Evolutionary conservation across 2,113 vertebrate species (phyloP), one percentile per base, ranked within the genome.

Genomic region (Symphodus melops): DNA sequence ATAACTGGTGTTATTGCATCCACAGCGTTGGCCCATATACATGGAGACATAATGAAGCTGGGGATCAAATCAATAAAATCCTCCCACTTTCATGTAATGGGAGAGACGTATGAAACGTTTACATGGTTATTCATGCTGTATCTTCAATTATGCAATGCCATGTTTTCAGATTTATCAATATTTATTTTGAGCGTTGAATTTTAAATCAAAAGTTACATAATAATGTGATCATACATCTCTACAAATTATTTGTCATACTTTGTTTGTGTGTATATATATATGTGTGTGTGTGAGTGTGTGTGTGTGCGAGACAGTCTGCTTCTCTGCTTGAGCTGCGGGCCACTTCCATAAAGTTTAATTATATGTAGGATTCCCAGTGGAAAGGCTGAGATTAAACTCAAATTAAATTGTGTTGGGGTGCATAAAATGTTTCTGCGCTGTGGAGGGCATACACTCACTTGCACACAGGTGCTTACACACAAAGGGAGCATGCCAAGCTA

Each of bases 311-410:
- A 84, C 71, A 77, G 69, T 86, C 81, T 81, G 75, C 73, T 79
- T 84, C 81, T 83, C 75, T 52, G 60, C 83, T 75, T 83, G 81
- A 89, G 90, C 90, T 91, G 87, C 77, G 70, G 87, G 89, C 86
- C 85, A 86, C 79, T 90, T 91, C 90, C 87, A 93, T 93, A 89
- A 93, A 94, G 89, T 93, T 93, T 94, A 94, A 95, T 95, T 94
- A 95, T 91, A 94, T 91, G 87, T 92, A 82, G 60, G 80, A 71
- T 84, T 93, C 93, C 93, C 92, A 85, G 86, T 86, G 88, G 93
- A 94, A 83, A 81, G 64, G 84, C 90, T 91, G 90, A 91, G 92
- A 94, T 94, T 93, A 94, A 92, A 94, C 89, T 79, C 92, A 33
- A 94, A 94, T 94, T 91, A 93, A 93, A 94, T 92, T 93, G 93